Evolutionary conservation across 2,888 invertebrate genomes (phyloP), one percentile per base, ranked within the genome.

Genomic region (Auanema sp.): DNA sequence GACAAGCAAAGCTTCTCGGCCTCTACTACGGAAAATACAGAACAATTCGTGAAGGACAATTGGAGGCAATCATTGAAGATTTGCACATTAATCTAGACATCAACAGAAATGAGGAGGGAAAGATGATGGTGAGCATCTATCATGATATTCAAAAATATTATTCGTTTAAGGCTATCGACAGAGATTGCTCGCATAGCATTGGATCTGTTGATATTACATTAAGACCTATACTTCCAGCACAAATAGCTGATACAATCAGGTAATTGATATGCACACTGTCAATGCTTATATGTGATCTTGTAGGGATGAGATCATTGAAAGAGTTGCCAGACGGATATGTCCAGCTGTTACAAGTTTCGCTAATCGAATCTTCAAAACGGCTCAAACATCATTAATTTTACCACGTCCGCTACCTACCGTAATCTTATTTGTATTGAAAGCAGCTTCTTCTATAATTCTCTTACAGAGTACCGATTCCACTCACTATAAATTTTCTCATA

Each of bases 1-100:
- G 57, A 12, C 16, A 56, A 16, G 62, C 57, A 33, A 56, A 57
- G 14, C 25, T 62, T 6, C 33, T 69, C 21, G 72, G 72, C 44
- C 64, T 62, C 24, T 72, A 72, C 47, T 62, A 61, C 1, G 69
- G 68, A 3, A 60, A 67, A n/a, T 72, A 72, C 60, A 68, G 67
- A 18, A 72, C 72, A 0, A 66, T 65, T 47, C 18, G 72, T 43
- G 69, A 66, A 24, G 72, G 72, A 8, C 69, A 70, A 42, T 65
- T 72, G 55, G 65, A 66, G n/a, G 54, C 56, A 24, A 57, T n/a
- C 21, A 10, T 62, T 25, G 62, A 62, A 23, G 62, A 62, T 18
- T 42, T 62, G 14, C 43, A 57, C 18, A 50, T 50, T 5, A 57
- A 57, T 33, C 43, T 62, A 6, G 52, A 50, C 18, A 23, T 62